These are phyloP conservation scores for Actinernus sp. DNA, from an alignment of 92 coral and sea anemone species.

Conservation along the genomic window DNA sequence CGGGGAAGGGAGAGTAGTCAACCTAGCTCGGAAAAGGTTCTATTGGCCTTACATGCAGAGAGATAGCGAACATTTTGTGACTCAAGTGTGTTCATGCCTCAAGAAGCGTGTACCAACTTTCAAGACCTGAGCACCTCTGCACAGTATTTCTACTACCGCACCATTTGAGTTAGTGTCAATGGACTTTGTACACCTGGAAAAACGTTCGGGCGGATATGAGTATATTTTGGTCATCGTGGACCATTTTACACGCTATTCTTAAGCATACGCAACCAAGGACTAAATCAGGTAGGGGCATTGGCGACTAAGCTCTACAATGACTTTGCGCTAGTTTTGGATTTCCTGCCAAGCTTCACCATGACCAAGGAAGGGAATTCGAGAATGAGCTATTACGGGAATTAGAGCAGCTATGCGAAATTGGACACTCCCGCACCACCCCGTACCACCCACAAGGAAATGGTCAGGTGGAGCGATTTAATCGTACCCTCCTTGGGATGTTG, in stretches of 20 bases:
- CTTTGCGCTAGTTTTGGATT: conserved; percentile 41
- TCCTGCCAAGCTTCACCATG: conserved; percentile 27
- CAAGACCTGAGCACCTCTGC: conserved; percentile 38
- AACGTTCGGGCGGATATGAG: conserved; percentile 38
- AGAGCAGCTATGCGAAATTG: conserved; percentile 42
- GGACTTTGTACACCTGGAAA: conserved; percentile 54
- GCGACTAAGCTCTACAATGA: conserved; percentile 46
- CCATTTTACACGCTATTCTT: conserved; percentile 45
- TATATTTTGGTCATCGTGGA: conserved; percentile 48
- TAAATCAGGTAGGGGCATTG: conserved; percentile 7
- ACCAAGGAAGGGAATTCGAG: conserved; percentile 54
- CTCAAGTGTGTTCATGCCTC: conserved; percentile 22
- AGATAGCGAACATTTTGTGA: conserved; percentile 48
- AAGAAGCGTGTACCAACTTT: conserved; percentile 27
- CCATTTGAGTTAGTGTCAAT: conserved; percentile 42
- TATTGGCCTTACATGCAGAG: conserved; percentile 53
- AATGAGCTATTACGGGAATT: conserved; percentile 38
- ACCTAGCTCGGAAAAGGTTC: conserved; percentile 45
- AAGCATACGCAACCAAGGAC: conserved; percentile 51
- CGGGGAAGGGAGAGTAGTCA: conserved; percentile 50
- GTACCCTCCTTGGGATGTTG: conserved; percentile 63
- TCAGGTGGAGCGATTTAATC: conserved; percentile 59
- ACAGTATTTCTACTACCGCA: conserved; percentile 20
- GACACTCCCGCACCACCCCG: conserved; percentile 50
- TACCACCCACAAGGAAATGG: conserved; percentile 75